Base-by-base conservation (phyloP, 2,888 invertebrate genomes). In the Sycophila texana region DNA sequence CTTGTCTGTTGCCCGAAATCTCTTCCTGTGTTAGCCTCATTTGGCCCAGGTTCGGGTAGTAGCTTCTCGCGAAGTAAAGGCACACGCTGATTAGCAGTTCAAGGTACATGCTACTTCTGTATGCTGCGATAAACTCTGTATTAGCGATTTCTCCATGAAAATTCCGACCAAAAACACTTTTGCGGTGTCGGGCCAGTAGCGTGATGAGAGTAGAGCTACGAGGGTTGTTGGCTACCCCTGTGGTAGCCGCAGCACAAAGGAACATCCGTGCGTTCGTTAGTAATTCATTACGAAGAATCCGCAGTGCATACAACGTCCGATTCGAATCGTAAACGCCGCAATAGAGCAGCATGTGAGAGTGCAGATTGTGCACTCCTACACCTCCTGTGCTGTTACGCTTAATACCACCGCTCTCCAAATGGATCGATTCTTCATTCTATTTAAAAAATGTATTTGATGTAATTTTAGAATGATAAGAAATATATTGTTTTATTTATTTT, bases 321-420 rank as follows among this genome's bases (percentile, higher is more conserved):
- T 93, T 92, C 0, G 95, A 94, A 88, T 97, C 96, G 85, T 95
- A 96, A 20, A 95, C 94, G 82, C 95, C 95, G 84, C 94, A 94
- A 87, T 97, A 97, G 2, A 97, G 91, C 60, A 97, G 92, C 91
- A 97, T 93, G 87, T 97, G 97, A 26, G 96, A 95, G 88, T 97
- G 97, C 78, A 96, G 93, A 39, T 95, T 94, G 88, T 95, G 95
- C 55, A 96, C 92, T 16, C 91, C 90, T 14, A 89, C 85, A 2
- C 90, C 90, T 39, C 81, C 72, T 1, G 72, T 53, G 53, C 74
- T 77, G 63, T 74, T 77, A 22, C 79, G 81, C 74, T 86, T 87
- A 0, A 84, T 71, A 57, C 65, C 58, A 0, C 86, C 86, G 47
- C 84, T 81, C n/a, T 88, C 89, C 58, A 87, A 76, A 30, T 86